Percentiles rank a stretch among this genome's conserved stretches.
Evolutionary conservation across 2,797 vertebrate species (phyloP).

Genomic region (Acipenser ruthenus): DNA sequence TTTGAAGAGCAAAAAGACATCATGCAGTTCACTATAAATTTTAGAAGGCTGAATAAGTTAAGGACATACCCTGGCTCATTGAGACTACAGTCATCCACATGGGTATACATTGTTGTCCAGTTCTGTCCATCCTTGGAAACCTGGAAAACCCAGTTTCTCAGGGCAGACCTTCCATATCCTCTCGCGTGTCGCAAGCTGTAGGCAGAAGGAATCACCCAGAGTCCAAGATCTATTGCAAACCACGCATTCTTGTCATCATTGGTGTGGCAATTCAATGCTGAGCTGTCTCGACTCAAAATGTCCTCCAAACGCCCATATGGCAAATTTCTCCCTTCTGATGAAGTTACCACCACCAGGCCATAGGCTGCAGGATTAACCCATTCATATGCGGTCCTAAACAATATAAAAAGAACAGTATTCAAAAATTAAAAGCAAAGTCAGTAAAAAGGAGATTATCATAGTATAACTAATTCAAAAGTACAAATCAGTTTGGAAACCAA

Average conservation of each 20-base stretch:
- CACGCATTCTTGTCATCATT: conserved; percentile 98
- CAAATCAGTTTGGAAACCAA: no score
- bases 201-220: conserved; percentile 92
- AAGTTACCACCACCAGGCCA: conserved; percentile 93
- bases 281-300: conserved; percentile 93
- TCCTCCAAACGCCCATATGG: conserved; percentile 96
- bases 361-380: conserved; percentile 98
- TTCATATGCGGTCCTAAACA: conserved; percentile 85
- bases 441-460: no score
- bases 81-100: conserved; percentile 94
- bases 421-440: no score
- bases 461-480: no score
- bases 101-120: conserved; percentile 95
- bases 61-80: conserved; percentile 89
- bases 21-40: no score
- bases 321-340: conserved; percentile 92
- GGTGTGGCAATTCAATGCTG: conserved; percentile 97
- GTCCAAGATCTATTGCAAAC: conserved; percentile 95
- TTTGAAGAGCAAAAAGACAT: no score
- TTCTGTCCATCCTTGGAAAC: conserved; percentile 97
- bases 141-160: conserved; percentile 98
- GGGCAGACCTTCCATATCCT: conserved; percentile 91
- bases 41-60: neutral
- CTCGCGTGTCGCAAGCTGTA: conserved; percentile 93
- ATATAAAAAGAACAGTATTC: no score